phyloP scores from a whole-genome alignment of 92 coral and sea anemone species.

The Paragorgia papillata region DNA sequence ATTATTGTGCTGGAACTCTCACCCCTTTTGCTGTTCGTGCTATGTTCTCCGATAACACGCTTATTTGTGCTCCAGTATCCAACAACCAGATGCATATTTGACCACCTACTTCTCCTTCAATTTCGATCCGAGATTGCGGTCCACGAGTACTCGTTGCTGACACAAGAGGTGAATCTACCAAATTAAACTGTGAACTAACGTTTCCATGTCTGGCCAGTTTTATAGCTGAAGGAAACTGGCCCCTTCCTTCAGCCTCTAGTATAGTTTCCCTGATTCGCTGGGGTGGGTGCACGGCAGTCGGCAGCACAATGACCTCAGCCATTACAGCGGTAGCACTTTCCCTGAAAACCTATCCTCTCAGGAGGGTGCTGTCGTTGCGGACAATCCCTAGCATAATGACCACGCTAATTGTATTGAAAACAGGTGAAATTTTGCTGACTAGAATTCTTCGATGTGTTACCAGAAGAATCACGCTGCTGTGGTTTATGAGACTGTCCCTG shows the following conservation, averaged over 20 bases:
- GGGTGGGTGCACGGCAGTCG: too few relatives aligned
- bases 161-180: neutral
- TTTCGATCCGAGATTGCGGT: neutral
- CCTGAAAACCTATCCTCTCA: neutral
- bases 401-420: neutral
- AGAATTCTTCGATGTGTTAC: neutral
- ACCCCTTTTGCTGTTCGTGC: slow-evolving; percentile 4
- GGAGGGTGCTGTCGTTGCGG: neutral
- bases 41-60: slow-evolving; percentile 1
- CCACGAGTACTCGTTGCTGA: too few relatives aligned
- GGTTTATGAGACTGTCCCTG: neutral
- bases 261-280: slow-evolving; percentile 7
- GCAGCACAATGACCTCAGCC: neutral
- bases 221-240: slow-evolving; percentile 13
- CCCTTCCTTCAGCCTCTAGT: slow-evolving; percentile 6
- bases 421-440: neutral
- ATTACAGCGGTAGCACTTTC: slow-evolving; percentile 2
- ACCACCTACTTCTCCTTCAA: slow-evolving; percentile 9
- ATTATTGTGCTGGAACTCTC: slow-evolving; percentile 2
- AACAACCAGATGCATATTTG: slow-evolving; percentile 2
- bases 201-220: neutral
- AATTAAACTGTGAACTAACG: neutral
- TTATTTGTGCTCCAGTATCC: slow-evolving; percentile 5
- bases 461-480: neutral
- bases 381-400: slow-evolving; percentile 5